A percentile compares a stretch with the other conserved stretches of the same genome.
Evolutionary conservation across 1,140 invertebrate species (phyloP).

Genomic region (Drosophila guanche): DNA sequence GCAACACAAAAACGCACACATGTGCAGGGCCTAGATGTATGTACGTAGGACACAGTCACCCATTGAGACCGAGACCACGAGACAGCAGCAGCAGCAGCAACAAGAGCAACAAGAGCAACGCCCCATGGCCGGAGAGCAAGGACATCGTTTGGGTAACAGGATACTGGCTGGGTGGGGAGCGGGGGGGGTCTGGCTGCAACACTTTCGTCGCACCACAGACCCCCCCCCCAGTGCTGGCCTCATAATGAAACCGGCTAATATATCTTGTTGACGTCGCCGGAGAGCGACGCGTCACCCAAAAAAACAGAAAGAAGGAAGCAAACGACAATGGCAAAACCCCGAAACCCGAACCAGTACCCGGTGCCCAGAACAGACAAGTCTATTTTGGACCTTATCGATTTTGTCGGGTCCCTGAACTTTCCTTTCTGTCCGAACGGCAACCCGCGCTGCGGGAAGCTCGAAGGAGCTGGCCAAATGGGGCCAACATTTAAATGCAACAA

Average conservation of each 20-base stretch:
- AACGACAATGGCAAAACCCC: conserved; percentile 17
- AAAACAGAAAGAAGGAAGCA: conserved; percentile 37
- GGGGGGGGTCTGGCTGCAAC: neutral
- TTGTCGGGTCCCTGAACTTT: conserved; percentile 41
- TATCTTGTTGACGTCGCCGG: conserved; percentile 64
- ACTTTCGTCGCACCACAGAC: conserved; percentile 43
- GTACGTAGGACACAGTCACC: conserved; percentile 23
- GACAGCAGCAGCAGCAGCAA: conserved; percentile 10
- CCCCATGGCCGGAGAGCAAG: conserved; percentile 15
- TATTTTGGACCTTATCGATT: conserved; percentile 74
- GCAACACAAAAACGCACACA: conserved; percentile 17
- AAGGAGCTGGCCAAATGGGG: conserved; percentile 49
- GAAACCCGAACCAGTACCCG: conserved; percentile 16
- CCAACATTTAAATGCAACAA: conserved; percentile 79
- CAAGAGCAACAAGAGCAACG: conserved; percentile 17
- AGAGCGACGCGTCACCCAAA: conserved; percentile 15
- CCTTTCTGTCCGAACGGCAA: neutral
- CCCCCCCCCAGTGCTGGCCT: conserved; percentile 16
- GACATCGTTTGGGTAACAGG: conserved; percentile 26
- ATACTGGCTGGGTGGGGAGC: neutral
- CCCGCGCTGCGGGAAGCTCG: conserved; percentile 8
- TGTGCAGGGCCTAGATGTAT: conserved; percentile 23
- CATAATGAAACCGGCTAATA: conserved; percentile 76
- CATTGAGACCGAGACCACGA: conserved; percentile 12
- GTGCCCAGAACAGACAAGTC: conserved; percentile 58